Percentiles rank a stretch among this genome's conserved stretches.
These are phyloP conservation scores for Pogona vitticeps DNA, from an alignment of 2,113 vertebrate genomes.

Conservation along the genomic window DNA sequence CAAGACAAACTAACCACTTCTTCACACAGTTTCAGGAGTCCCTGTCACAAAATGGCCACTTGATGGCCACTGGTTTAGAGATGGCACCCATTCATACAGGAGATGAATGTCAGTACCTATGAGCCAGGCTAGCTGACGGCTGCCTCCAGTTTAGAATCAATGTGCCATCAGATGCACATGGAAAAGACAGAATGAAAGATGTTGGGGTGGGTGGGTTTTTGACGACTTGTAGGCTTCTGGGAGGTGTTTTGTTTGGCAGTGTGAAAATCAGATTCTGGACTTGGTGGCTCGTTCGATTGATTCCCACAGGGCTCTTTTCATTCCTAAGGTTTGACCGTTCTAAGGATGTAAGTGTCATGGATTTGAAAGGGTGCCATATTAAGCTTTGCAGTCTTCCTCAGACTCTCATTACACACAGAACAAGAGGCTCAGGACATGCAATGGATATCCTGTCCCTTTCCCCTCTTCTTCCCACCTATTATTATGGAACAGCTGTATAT, in stretches of 20 bases:
- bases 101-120: too few relatives aligned
- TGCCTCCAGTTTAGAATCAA: too few relatives aligned
- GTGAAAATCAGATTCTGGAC: background rate
- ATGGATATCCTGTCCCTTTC: background rate
- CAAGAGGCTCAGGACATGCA: background rate
- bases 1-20: too few relatives aligned
- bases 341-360: background rate
- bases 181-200: background rate
- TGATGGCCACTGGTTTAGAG: too few relatives aligned
- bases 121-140: too few relatives aligned
- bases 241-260: background rate
- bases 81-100: too few relatives aligned
- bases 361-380: background rate
- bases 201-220: background rate
- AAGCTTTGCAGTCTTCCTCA: background rate
- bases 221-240: background rate
- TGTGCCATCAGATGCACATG: too few relatives aligned
- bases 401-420: background rate
- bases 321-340: background rate
- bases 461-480: background rate
- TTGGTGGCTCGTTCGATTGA: background rate
- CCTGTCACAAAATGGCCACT: too few relatives aligned
- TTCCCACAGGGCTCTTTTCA: background rate
- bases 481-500: background rate
- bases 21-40: too few relatives aligned